Evolutionary conservation across 2,888 invertebrate species (phyloP), one percentile per base, ranked within the genome.

Genomic region (Myopa tessellatipennis): DNA sequence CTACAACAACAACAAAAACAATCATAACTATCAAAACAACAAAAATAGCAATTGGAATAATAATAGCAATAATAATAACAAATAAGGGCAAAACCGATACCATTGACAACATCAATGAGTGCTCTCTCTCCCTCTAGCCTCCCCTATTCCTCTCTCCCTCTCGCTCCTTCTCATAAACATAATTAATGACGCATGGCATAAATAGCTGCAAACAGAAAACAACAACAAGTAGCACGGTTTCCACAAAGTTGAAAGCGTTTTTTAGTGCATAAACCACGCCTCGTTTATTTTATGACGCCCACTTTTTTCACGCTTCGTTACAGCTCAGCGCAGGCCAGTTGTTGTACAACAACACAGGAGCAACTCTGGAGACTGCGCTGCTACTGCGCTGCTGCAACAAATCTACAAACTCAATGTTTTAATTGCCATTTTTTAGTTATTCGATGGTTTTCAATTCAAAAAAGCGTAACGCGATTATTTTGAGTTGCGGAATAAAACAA

Each of bases 161-260:
- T 18, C 61, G 1, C 61, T 18, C 61, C 3, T n/a, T 61, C 26
- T 61, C 10, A 6, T 45, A n/a, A n/a, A n/a, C 45, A 8, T 72
- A 74, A 81, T 74, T 83, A 84, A 84, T 85, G 84, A 81, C 77
- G 84, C 84, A 82, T 83, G 79, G 79, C 83, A 75, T 82, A 79
- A 82, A 81, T 83, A 84, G 84, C 84, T 83, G 85, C 82, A 81
- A 82, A 82, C 81, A 80, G 81, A 45, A 84, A 83, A 82, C 83
- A 83, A 71, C 55, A 71, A 71, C 84, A 81, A 78, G 81, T 10
- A 45, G 34, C 16, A n/a, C 16, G 40, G 6, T 61, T 38, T 40
- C 50, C 7, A 38, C n/a, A 50, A 34, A 45, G 52, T 61, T 60
- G n/a, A 45, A n/a, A 58, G 18, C 61, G 70, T 45, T 45, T 69